phyloP scores from a whole-genome alignment of 2,797 vertebrate genomes.

The Neopelma chrysocephalum region DNA sequence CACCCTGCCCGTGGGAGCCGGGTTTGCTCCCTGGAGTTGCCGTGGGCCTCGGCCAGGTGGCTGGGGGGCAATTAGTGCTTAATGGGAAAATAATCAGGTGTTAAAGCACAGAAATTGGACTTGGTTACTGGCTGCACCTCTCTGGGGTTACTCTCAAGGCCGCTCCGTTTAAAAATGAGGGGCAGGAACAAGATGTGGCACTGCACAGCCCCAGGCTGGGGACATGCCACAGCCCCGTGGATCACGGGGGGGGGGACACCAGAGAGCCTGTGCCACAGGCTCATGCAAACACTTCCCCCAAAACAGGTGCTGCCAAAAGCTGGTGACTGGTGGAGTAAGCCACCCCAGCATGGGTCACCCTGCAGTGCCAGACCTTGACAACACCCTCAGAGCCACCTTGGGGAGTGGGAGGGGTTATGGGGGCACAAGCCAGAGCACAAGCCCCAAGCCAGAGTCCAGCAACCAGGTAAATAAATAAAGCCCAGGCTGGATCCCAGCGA shows the following conservation, averaged over 20 bases:
- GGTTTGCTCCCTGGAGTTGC: not conserved
- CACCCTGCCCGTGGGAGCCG: fast-evolving
- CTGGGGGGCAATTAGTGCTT: not conserved
- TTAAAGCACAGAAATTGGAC: not conserved
- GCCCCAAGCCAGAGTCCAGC: not conserved
- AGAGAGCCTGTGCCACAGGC: not conserved
- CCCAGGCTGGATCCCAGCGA: not conserved
- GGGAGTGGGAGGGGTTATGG: not conserved
- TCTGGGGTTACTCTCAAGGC: not conserved
- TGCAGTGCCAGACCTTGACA: fast-evolving
- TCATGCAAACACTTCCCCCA: not conserved
- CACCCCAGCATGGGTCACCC: fast-evolving
- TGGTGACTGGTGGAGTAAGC: fast-evolving
- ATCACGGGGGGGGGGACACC: not conserved
- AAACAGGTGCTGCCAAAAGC: not conserved
- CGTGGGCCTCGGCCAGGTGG: fast-evolving
- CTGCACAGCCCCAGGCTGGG: not conserved
- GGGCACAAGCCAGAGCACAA: not conserved
- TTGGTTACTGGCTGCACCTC: fast-evolving
- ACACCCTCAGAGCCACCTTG: not conserved
- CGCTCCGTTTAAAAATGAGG: not conserved
- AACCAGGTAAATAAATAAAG: not conserved
- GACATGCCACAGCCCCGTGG: fast-evolving
- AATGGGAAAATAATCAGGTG: not conserved
- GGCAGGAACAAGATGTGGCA: not conserved